These are phyloP conservation scores for Clinocottus analis DNA, from an alignment of 2,113 vertebrate genomes.

Conservation along the genomic window DNA sequence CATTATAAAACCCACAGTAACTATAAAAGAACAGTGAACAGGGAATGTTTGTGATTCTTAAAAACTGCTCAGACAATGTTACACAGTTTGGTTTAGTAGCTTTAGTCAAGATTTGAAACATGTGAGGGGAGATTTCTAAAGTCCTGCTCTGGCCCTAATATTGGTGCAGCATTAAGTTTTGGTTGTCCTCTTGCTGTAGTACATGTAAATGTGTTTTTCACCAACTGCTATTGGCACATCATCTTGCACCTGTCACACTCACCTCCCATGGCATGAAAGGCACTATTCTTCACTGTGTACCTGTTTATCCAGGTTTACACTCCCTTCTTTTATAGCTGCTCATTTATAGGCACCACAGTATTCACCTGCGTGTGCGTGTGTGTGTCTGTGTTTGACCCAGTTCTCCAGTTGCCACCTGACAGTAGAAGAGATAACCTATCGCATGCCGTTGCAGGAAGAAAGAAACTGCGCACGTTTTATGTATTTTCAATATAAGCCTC, in stretches of 20 bases:
- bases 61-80: too few species aligned
- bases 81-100: too few species aligned
- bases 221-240: not conserved
- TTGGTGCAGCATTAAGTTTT: not conserved
- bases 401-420: constrained; percentile 27
- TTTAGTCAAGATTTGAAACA: too few species aligned
- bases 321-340: constrained; percentile 8
- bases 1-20: not conserved
- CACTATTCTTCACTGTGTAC: constrained; percentile 16
- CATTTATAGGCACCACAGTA: constrained; percentile 6
- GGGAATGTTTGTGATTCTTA: not conserved
- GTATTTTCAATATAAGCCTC: not conserved
- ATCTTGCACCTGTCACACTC: constrained; percentile 9
- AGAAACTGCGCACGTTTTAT: not conserved
- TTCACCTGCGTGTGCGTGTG: not conserved
- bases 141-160: not conserved
- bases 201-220: not conserved
- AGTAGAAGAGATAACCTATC: not conserved
- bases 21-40: not conserved
- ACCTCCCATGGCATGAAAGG: not conserved
- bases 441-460: not conserved
- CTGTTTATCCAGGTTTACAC: constrained; percentile 40
- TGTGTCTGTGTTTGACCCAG: constrained; percentile 26
- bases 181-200: not conserved
- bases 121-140: not conserved